These are phyloP conservation scores for Melanostoma scalare DNA, from an alignment of 2,888 invertebrate species.

Conservation along the genomic window DNA sequence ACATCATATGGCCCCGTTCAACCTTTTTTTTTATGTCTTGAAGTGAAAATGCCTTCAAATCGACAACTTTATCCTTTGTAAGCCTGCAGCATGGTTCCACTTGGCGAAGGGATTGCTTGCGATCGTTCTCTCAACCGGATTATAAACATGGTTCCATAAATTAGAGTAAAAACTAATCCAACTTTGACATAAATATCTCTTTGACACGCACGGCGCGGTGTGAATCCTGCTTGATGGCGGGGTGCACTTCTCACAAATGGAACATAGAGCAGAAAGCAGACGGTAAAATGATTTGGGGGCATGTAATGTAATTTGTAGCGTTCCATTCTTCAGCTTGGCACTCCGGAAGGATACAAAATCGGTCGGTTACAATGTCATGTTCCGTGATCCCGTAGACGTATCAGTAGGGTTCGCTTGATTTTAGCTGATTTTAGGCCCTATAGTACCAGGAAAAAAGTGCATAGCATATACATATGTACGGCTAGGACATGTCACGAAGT, in stretches of 20 bases:
- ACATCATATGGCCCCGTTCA: slow-evolving; percentile 17
- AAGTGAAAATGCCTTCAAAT: slow-evolving; percentile 62
- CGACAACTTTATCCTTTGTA: slow-evolving; percentile 65
- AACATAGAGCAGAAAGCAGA: slow-evolving; percentile 17
- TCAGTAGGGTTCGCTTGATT: slow-evolving; percentile 41
- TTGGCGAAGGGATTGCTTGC: slow-evolving; percentile 1
- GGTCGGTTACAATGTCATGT: slow-evolving; percentile 58
- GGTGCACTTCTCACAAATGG: slow-evolving; percentile 37
- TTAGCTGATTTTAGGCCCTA: slow-evolving; percentile 23
- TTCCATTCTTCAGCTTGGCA: slow-evolving; percentile 22
- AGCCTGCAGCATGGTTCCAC: slow-evolving; percentile 5
- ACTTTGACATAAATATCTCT: slow-evolving; percentile 69
- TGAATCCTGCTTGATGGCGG: slow-evolving; percentile 46
- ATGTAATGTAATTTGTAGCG: slow-evolving; percentile 39
- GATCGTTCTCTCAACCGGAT: slow-evolving; percentile 53
- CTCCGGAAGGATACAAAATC: slow-evolving; percentile 46
- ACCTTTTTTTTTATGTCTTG: slow-evolving; percentile 30
- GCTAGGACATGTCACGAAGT: slow-evolving; percentile 27
- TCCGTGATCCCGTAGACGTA: slow-evolving; percentile 47
- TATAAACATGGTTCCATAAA: slow-evolving; percentile 64
- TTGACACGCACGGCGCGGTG: slow-evolving; percentile 65
- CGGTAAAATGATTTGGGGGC: slow-evolving; percentile 45
- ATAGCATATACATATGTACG: background rate
- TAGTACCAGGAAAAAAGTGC: background rate
- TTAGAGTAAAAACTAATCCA: slow-evolving; percentile 69